phyloP scores from a whole-genome alignment of 2,888 invertebrate genomes.

The Rhabditoides inermis region DNA sequence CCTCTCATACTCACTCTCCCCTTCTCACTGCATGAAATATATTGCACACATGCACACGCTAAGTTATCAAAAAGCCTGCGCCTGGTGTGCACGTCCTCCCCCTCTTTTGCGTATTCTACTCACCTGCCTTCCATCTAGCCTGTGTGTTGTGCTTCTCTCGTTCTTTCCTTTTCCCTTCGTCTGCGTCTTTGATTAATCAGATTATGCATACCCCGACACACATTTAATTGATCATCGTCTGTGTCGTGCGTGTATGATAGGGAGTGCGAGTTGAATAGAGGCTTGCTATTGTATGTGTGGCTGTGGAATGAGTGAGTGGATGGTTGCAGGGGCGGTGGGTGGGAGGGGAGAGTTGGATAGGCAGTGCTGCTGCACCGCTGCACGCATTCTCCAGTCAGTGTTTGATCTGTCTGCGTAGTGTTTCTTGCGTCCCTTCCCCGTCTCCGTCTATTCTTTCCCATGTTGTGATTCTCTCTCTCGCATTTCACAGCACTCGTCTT shows the following conservation, averaged over 20 bases:
- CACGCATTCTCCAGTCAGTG: too few species aligned
- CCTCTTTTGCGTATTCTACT: background rate
- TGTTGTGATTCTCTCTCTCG: too few species aligned
- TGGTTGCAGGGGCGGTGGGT: too few species aligned
- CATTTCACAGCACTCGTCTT: too few species aligned
- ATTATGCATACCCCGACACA: background rate
- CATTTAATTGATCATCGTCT: background rate
- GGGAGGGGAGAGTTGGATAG: too few species aligned
- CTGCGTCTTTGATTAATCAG: background rate
- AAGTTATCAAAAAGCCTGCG: background rate
- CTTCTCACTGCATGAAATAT: background rate
- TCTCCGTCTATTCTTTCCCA: too few species aligned
- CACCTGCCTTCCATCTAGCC: background rate
- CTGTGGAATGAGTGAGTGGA: too few species aligned
- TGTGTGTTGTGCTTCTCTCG: background rate
- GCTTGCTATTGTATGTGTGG: too few species aligned
- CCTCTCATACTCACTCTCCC: background rate
- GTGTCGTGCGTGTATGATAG: background rate
- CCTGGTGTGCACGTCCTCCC: background rate
- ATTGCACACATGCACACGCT: background rate
- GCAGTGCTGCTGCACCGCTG: too few species aligned
- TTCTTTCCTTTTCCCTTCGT: background rate
- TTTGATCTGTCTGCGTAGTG: too few species aligned
- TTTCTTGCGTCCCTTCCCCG: too few species aligned
- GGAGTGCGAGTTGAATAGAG: background rate